Conservation (phyloP, 2,113 vertebrate genomes). For the Cyprinus carpio region DNA sequence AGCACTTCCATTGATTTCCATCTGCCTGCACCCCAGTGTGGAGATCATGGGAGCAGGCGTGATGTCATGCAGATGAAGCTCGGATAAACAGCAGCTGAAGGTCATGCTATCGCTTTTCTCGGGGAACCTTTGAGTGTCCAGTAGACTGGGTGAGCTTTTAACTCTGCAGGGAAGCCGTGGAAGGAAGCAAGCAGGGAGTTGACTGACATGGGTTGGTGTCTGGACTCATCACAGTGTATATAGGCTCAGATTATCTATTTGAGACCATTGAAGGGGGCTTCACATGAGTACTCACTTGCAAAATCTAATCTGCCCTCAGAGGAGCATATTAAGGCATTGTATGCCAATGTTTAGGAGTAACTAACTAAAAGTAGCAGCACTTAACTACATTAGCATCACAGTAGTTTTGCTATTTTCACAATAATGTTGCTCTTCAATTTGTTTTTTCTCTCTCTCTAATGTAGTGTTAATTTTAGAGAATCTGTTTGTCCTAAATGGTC, state of each 20-base stretch:
- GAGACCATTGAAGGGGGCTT: not conserved
- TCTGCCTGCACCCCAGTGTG: slow-evolving; percentile 24
- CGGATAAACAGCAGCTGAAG: slow-evolving; percentile 26
- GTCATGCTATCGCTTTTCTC: slow-evolving; percentile 10
- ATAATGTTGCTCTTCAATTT: not conserved
- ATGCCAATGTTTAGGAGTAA: not conserved
- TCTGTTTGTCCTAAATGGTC: too few species aligned
- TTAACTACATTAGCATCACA: not conserved
- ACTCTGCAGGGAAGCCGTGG: not conserved
- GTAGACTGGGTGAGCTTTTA: slow-evolving; percentile 26
- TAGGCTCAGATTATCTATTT: not conserved
- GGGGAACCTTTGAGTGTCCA: not conserved
- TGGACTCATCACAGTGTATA: not conserved
- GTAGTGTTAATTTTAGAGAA: too few species aligned
- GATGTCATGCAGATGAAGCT: slow-evolving; percentile 59
- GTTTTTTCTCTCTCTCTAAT: too few species aligned
- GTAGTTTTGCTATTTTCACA: not conserved
- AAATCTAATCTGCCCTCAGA: not conserved
- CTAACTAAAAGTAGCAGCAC: not conserved
- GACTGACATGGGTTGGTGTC: not conserved
- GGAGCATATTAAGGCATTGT: not conserved
- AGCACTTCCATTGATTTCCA: slow-evolving; percentile 64
- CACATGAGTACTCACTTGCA: not conserved
- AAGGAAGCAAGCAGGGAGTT: slow-evolving; percentile 42
- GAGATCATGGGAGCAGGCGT: slow-evolving; percentile 33